Evolutionary conservation across 1,140 invertebrate genomes (phyloP).

Genomic region (Bombus impatiens): DNA sequence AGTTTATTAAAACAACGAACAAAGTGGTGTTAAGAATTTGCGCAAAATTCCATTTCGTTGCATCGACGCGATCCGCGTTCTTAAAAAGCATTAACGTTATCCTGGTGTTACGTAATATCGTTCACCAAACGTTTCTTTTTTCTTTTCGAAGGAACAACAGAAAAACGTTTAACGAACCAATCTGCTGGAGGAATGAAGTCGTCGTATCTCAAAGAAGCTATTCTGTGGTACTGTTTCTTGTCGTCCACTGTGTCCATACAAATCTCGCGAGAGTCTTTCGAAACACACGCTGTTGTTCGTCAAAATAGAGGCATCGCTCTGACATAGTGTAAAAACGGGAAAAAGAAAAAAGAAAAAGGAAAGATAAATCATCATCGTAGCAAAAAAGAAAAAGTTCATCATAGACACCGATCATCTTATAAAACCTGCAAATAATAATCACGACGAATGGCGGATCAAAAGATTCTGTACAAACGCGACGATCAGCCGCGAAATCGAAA

Average conservation of each 20-base stretch:
- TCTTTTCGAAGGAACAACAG: background rate
- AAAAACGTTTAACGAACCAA: background rate
- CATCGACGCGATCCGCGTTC: background rate
- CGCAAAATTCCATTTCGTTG: constrained; percentile 5
- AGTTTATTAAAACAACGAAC: background rate
- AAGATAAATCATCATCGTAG: background rate
- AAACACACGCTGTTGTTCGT: background rate
- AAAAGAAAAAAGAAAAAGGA: background rate
- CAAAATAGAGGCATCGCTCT: background rate
- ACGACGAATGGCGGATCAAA: no score
- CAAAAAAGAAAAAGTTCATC: no score
- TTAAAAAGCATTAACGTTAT: background rate
- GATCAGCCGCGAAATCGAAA: background rate
- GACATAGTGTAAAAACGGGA: no score
- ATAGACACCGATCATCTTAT: no score
- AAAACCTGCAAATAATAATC: no score
- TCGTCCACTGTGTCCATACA: background rate
- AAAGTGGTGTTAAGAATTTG: background rate
- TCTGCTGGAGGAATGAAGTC: background rate
- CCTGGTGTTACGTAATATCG: background rate
- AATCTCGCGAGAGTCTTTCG: background rate
- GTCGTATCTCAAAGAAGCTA: background rate
- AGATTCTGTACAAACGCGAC: background rate
- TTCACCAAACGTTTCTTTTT: background rate
- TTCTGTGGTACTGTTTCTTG: no score